phyloP scores from a whole-genome alignment of 2,888 invertebrate genomes.

The Elegia similella region DNA sequence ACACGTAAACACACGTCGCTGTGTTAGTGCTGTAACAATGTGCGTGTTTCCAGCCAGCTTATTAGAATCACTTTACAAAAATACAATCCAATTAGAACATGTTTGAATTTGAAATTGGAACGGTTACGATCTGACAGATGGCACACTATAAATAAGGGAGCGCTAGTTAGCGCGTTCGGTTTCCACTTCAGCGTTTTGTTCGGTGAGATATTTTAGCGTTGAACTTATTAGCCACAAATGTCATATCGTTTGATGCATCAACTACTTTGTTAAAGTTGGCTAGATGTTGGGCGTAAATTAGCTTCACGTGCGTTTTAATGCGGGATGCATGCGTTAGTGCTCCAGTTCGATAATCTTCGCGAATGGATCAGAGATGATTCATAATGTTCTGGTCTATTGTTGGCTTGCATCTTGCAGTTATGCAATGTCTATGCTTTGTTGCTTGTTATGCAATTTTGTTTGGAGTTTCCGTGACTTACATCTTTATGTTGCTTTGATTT shows the following conservation, averaged over 20 bases:
- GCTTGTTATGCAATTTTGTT: slow-evolving; percentile 28
- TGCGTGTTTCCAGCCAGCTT: slow-evolving; percentile 67
- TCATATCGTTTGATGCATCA: slow-evolving; percentile 74
- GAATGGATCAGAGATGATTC: slow-evolving; percentile 78
- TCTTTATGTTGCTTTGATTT: neutral
- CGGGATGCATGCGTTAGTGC: slow-evolving; percentile 72
- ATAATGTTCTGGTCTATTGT: slow-evolving; percentile 76
- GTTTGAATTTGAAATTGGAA: slow-evolving; percentile 75
- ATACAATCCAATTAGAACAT: slow-evolving; percentile 78
- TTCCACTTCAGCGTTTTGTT: slow-evolving; percentile 51
- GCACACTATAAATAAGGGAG: slow-evolving; percentile 72
- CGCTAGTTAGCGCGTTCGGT: slow-evolving; percentile 56
- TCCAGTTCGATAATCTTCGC: slow-evolving; percentile 80
- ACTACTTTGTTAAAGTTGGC: slow-evolving; percentile 73
- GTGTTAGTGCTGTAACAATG: slow-evolving; percentile 74
- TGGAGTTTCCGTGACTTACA: slow-evolving; percentile 25
- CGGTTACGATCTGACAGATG: slow-evolving; percentile 77
- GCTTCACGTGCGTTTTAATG: slow-evolving; percentile 80
- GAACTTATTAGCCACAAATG: slow-evolving; percentile 69
- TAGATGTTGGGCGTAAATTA: slow-evolving; percentile 73
- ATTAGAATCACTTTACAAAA: slow-evolving; percentile 76
- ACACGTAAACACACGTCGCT: slow-evolving; percentile 71
- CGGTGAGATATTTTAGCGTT: slow-evolving; percentile 65
- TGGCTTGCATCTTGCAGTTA: slow-evolving; percentile 70
- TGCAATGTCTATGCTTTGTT: slow-evolving; percentile 64